Base-by-base conservation (phyloP, 2,888 invertebrate genomes). In the Nomada goodeniana region DNA sequence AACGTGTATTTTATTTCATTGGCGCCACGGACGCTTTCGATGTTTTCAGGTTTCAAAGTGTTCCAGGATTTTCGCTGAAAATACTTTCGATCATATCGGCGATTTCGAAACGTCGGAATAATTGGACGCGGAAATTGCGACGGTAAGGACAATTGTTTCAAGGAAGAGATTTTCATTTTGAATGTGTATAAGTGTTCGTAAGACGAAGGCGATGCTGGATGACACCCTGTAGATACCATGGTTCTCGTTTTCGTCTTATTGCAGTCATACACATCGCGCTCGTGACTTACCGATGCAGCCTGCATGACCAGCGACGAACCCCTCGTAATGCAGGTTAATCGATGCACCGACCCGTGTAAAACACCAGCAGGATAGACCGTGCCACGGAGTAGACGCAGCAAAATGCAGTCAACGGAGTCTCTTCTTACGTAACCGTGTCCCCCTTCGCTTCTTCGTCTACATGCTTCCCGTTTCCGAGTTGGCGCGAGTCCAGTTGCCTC, bases 301-400 rank as follows among this genome's bases (percentile, higher is more conserved):
- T 87, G 89, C 86, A 86, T 85, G 89, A 90, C 86, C 86, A 78
- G 87, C 88, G 84, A 84, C 77, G 87, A 77, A 77, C 81, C 80
- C 83, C 71, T 84, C 86, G 88, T 90, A 89, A 90, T 89, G 90
- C 89, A 88, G 92, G 91, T 92, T 91, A 92, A 91, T 91, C 91
- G 91, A 91, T 91, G 91, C 91, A 90, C 88, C 90, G 91, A 91
- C 91, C 91, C 91, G 90, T 90, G 91, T 90, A 91, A 91, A 91
- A 88, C 88, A 88, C 87, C 83, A 78, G 73, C 70, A 64, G 80
- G 78, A 83, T 80, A 83, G 78, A 59, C 69, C 20, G 61, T 65
- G 72, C 79, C 76, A 82, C 74, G 75, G 85, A 77, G 80, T 72
- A 74, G 83, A 83, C 76, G 81, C 72, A 80, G 80, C 71, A 67